Conservation (phyloP, 2,113 vertebrate genomes). For the Centropristis striata region DNA sequence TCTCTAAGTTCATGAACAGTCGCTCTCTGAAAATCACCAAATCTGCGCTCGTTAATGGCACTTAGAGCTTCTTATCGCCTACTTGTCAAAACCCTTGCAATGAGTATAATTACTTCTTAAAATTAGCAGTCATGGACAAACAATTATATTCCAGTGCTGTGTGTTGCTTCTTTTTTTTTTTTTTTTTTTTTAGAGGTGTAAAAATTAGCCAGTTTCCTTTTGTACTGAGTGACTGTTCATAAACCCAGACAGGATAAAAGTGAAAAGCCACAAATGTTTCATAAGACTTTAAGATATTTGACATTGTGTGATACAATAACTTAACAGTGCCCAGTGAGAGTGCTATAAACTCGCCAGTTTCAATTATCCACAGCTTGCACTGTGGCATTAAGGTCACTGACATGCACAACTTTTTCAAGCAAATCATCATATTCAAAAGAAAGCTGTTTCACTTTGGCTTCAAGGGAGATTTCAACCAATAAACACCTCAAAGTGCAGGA, state of each 20-base stretch:
- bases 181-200: neutral
- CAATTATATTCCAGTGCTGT: conserved; percentile 7
- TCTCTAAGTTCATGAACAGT: conserved; percentile 43
- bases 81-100: conserved; percentile 26
- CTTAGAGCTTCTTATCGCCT: conserved; percentile 46
- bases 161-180: conserved; percentile 18
- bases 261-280: conserved; percentile 36
- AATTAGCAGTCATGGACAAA: conserved; percentile 12
- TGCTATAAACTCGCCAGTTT: conserved; percentile 9
- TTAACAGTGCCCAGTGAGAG: conserved; percentile 5
- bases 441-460: conserved; percentile 73
- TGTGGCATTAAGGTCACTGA: conserved; percentile 16
- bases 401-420: conserved; percentile 12
- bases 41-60: conserved; percentile 53
- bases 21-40: conserved; percentile 27
- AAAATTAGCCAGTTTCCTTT: conserved; percentile 21
- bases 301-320: conserved; percentile 5
- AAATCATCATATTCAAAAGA: conserved; percentile 80
- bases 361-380: conserved; percentile 1
- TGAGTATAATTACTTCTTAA: conserved; percentile 23
- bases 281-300: conserved; percentile 6
- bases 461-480: conserved; percentile 17
- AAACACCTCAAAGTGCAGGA: conserved; percentile 63
- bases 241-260: conserved; percentile 11
- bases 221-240: conserved; percentile 20